Evolutionary conservation across 2,113 vertebrate genomes (phyloP).

Genomic region (Bothrops jararaca): DNA sequence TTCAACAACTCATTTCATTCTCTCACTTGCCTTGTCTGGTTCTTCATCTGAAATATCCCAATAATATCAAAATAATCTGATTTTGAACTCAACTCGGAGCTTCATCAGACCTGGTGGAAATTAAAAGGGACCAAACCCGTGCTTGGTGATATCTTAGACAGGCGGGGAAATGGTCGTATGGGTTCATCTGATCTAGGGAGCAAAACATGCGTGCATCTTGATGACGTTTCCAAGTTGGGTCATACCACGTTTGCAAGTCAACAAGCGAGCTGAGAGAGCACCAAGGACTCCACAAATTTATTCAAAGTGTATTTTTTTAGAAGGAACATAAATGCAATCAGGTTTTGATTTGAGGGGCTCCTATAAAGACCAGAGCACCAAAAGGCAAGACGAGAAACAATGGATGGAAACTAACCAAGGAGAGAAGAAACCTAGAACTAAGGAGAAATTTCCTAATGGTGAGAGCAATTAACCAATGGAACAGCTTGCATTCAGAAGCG

Average conservation of each 20-base stretch:
- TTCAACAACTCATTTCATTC: not conserved
- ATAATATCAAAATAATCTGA: slow-evolving; percentile 14
- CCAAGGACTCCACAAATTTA: not conserved
- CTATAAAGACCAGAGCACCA: not conserved
- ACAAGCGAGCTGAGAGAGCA: not conserved
- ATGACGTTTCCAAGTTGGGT: not conserved
- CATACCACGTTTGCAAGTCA: not conserved
- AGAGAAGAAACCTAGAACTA: not conserved
- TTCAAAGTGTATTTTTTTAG: not conserved
- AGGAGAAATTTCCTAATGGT: not conserved
- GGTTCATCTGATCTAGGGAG: slow-evolving; percentile 6
- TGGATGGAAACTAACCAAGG: not conserved
- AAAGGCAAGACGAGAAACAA: not conserved
- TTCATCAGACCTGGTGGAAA: slow-evolving; percentile 45
- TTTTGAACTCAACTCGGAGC: slow-evolving; percentile 38
- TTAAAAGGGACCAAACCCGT: slow-evolving; percentile 42
- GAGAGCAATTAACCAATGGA: not conserved
- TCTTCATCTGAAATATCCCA: slow-evolving; percentile 32
- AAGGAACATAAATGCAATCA: not conserved
- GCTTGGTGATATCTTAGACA: not conserved
- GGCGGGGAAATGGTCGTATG: not conserved
- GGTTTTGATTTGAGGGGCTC: not conserved
- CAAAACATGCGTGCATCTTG: slow-evolving; percentile 9
- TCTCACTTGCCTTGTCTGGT: not conserved
- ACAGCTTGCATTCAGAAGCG: not conserved